Conservation (phyloP, 2,797 vertebrate genomes). For the Avahi laniger region DNA sequence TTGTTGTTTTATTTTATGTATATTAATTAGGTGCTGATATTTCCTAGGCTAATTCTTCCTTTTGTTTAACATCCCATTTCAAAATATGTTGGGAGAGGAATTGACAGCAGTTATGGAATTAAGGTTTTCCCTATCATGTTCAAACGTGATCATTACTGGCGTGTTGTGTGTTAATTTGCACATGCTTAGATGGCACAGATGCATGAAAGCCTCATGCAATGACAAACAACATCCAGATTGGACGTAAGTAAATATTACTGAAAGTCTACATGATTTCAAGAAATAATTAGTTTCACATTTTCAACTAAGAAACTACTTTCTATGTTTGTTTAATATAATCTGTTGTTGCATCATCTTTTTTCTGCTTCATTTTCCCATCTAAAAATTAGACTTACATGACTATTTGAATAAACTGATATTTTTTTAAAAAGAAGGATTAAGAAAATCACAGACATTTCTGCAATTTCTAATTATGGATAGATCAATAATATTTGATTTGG, state of each 20-base stretch:
- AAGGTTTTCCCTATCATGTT: not conserved
- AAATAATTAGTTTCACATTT: not conserved
- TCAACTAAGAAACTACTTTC: not conserved
- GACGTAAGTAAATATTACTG: not conserved
- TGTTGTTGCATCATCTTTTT: not conserved
- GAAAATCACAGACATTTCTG: not conserved
- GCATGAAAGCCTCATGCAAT: not conserved
- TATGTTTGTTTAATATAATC: not conserved
- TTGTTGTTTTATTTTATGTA: not conserved
- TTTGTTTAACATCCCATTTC: not conserved
- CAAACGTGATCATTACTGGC: not conserved
- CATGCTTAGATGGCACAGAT: rapidly evolving
- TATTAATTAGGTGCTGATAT: not conserved
- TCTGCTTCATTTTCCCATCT: not conserved
- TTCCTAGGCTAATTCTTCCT: not conserved
- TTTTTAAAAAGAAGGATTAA: not conserved
- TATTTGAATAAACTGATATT: not conserved
- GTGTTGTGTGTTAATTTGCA: no score
- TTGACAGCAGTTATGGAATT: not conserved
- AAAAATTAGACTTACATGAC: not conserved
- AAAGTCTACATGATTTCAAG: not conserved
- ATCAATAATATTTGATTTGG: not conserved
- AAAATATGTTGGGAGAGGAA: not conserved
- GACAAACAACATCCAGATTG: not conserved
- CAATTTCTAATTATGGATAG: not conserved